Percentiles rank a stretch among this genome's conserved stretches.
phyloP scores from a whole-genome alignment of 2,888 invertebrate species.

The Dichetophora obliterata region DNA sequence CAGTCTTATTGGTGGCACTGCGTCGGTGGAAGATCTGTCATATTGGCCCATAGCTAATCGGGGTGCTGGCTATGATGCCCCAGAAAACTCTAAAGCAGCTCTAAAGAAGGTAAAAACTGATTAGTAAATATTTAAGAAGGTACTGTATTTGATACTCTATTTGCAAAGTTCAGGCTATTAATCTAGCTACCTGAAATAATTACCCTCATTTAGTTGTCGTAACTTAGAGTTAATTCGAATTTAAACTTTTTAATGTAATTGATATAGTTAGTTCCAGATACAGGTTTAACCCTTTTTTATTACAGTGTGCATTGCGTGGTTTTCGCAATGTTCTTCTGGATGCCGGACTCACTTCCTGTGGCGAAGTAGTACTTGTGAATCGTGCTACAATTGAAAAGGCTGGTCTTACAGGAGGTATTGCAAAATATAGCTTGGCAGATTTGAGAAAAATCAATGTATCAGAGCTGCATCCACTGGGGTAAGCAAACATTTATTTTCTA shows the following conservation, averaged over 20 bases:
- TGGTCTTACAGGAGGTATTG: slow-evolving; percentile 58
- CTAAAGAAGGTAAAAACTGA: slow-evolving; percentile 64
- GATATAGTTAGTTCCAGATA: too few relatives aligned
- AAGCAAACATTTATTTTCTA: too few relatives aligned
- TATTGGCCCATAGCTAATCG: slow-evolving; percentile 69
- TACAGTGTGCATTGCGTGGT: slow-evolving; percentile 65
- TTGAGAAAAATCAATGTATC: slow-evolving; percentile 67
- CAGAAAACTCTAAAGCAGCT: slow-evolving; percentile 68
- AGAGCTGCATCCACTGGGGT: slow-evolving; percentile 69
- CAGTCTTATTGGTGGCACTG: slow-evolving; percentile 59
- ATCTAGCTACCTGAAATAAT: background rate
- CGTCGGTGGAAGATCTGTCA: slow-evolving; percentile 63
- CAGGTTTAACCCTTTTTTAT: slow-evolving; percentile 10
- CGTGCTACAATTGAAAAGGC: slow-evolving; percentile 64
- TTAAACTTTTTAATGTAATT: too few relatives aligned
- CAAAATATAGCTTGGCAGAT: slow-evolving; percentile 59
- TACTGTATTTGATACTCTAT: too few relatives aligned
- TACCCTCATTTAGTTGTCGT: too few relatives aligned
- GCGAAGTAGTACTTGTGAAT: slow-evolving; percentile 66
- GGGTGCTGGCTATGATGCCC: slow-evolving; percentile 68
- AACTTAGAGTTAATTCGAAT: too few relatives aligned
- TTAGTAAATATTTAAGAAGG: too few relatives aligned
- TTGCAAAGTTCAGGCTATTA: too few relatives aligned
- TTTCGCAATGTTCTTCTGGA: slow-evolving; percentile 68
- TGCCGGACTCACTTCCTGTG: slow-evolving; percentile 66